Evolutionary conservation across 2,888 invertebrate genomes (phyloP).

Genomic region (Melipona bicolor): DNA sequence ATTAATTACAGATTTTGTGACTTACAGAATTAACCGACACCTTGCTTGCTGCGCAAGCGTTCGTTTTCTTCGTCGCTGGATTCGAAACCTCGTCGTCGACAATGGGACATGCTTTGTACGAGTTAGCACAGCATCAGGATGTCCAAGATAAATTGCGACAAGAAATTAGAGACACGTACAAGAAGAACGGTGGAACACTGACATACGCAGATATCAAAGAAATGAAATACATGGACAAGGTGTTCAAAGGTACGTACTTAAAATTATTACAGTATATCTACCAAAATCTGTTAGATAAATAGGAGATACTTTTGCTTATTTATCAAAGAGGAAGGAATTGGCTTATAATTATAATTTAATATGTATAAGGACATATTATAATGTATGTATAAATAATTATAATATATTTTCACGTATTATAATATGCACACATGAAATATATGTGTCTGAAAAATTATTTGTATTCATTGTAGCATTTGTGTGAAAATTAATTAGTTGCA

Average conservation of each 20-base stretch:
- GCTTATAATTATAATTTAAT: no score
- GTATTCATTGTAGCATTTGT: no score
- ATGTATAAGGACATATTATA: no score
- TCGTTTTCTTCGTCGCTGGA: slow-evolving; percentile 74
- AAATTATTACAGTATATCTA: not conserved
- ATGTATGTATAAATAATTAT: no score
- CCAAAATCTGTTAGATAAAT: not conserved
- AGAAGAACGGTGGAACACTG: slow-evolving; percentile 75
- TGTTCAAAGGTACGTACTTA: slow-evolving; percentile 27
- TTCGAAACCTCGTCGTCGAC: slow-evolving; percentile 74
- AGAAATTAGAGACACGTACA: slow-evolving; percentile 65
- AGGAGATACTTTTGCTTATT: not conserved
- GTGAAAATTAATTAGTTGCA: no score
- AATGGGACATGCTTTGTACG: slow-evolving; percentile 72
- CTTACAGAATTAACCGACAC: slow-evolving; percentile 68
- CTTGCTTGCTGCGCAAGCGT: slow-evolving; percentile 70
- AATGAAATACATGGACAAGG: slow-evolving; percentile 83
- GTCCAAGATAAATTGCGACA: slow-evolving; percentile 40
- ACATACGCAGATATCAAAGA: slow-evolving; percentile 81
- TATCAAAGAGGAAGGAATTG: no score
- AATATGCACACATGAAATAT: no score
- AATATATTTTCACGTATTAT: no score
- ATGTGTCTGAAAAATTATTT: no score
- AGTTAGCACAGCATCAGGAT: slow-evolving; percentile 69
- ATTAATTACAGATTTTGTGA: not conserved